Percentiles rank a stretch among this genome's conserved stretches.
Conservation (phyloP, 2,797 vertebrate genomes). For the Cuculus canorus region DNA sequence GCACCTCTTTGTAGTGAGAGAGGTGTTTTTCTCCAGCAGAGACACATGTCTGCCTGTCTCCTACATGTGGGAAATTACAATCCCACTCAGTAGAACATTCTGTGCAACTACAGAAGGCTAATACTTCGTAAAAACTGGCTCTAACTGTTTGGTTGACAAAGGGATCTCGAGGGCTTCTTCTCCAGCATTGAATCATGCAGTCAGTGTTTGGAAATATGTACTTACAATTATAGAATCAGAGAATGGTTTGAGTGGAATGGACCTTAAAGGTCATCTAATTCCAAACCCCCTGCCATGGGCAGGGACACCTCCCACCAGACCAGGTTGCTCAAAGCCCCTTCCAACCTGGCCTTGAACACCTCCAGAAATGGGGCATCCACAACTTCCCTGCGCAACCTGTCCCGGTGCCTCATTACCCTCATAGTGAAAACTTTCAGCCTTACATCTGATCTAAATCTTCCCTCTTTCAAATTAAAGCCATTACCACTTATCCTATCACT, state of each 20-base stretch:
- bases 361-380: background rate
- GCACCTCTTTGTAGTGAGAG: background rate
- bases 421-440: no score
- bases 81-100: background rate
- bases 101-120: background rate
- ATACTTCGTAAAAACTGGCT: background rate
- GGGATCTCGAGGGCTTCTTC: background rate
- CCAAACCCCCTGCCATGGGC: background rate
- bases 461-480: no score
- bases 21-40: background rate
- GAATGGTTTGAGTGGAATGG: background rate
- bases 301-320: background rate
- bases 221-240: fast-evolving
- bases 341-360: background rate
- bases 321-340: background rate
- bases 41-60: background rate
- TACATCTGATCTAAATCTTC: no score
- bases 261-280: background rate
- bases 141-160: background rate
- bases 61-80: background rate
- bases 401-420: no score
- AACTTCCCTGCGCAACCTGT: no score
- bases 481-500: no score
- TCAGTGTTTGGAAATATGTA: background rate
- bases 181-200: background rate